These are phyloP conservation scores for Eucera pruinosa DNA, from an alignment of 2,888 invertebrate species.

Conservation along the genomic window DNA sequence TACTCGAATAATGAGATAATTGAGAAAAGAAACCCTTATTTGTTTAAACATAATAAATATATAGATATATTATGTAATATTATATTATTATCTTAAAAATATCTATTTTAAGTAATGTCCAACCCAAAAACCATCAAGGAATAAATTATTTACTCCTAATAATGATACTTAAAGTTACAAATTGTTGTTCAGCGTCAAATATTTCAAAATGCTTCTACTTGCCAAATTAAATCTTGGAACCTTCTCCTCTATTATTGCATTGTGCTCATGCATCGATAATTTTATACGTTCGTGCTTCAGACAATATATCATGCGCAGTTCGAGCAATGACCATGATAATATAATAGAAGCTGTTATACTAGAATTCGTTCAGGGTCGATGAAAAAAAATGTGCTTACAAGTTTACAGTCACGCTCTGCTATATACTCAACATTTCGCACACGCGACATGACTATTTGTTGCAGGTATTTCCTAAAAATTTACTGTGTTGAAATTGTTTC, in stretches of 20 bases:
- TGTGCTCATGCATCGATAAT: slow-evolving; percentile 10
- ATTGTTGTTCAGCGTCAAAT: neutral
- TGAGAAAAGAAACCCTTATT: too few relatives aligned
- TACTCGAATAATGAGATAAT: too few relatives aligned
- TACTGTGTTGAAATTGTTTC: slow-evolving; percentile 1
- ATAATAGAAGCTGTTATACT: slow-evolving; percentile 20
- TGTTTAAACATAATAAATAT: too few relatives aligned
- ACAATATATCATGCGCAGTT: neutral
- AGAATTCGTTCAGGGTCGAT: slow-evolving; percentile 47
- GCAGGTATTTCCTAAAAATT: slow-evolving; percentile 6
- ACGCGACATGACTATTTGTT: slow-evolving; percentile 25
- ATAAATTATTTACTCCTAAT: too few relatives aligned
- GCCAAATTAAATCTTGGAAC: neutral
- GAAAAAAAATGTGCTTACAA: slow-evolving; percentile 44
- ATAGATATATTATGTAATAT: too few relatives aligned
- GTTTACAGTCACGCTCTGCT: slow-evolving; percentile 16
- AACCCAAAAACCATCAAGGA: too few relatives aligned
- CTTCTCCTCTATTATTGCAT: neutral
- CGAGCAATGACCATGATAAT: slow-evolving; percentile 20
- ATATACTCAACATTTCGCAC: slow-evolving; percentile 17
- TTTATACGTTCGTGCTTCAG: slow-evolving; percentile 6
- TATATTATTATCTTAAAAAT: too few relatives aligned
- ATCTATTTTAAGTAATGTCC: too few relatives aligned
- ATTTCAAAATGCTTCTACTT: too few relatives aligned
- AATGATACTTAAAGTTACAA: too few relatives aligned